A percentile compares a stretch with the other conserved stretches of the same genome.
phyloP scores from a whole-genome alignment of 2,113 vertebrate species.

The Gopherus flavomarginatus region DNA sequence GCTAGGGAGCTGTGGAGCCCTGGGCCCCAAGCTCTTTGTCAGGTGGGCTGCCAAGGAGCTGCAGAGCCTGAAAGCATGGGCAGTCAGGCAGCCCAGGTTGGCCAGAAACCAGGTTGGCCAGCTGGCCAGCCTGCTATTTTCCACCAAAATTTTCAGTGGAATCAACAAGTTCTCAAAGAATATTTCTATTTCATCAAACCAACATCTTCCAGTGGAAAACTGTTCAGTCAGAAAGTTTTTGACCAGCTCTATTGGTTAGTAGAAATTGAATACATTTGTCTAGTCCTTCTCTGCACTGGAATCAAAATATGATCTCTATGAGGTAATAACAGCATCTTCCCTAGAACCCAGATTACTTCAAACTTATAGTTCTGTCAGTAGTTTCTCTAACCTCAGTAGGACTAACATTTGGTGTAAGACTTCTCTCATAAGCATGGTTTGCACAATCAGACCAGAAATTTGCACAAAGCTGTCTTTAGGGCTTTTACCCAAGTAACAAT shows the following conservation, averaged over 20 bases:
- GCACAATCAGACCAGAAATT: neutral
- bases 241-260: neutral
- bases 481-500: neutral
- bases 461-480: neutral
- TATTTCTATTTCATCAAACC: slow-evolving; percentile 5
- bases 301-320: neutral
- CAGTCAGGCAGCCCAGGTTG: neutral
- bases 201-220: neutral
- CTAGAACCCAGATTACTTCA: neutral
- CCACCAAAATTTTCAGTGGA: neutral
- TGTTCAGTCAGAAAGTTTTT: neutral
- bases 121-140: neutral
- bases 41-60: neutral
- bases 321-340: neutral
- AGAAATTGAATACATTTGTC: neutral
- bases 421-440: neutral
- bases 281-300: neutral
- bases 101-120: neutral
- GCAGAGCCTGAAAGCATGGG: neutral
- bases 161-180: neutral
- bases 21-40: neutral
- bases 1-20: neutral
- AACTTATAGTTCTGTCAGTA: neutral
- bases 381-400: neutral
- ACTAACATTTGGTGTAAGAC: neutral